These are phyloP conservation scores for Xestoiulus laeticollis DNA, from an alignment of 2,888 invertebrate species.

Conservation along the genomic window DNA sequence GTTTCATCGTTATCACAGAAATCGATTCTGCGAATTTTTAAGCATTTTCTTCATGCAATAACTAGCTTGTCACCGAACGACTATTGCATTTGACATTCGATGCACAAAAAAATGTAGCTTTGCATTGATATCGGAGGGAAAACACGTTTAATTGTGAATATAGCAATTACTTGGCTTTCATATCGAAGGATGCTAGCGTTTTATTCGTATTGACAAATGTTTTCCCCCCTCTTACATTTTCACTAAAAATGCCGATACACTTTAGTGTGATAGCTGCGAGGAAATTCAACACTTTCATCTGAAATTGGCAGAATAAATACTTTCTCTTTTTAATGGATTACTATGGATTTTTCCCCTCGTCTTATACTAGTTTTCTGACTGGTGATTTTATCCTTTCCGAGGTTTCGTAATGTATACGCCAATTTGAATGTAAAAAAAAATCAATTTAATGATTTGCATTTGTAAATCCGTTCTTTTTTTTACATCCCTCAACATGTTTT, in stretches of 20 bases:
- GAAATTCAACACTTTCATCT: constrained; percentile 12
- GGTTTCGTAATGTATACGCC: not conserved
- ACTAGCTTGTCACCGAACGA: not conserved
- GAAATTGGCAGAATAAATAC: constrained; percentile 29
- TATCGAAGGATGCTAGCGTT: not conserved
- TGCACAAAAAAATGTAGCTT: not conserved
- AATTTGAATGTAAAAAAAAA: not conserved
- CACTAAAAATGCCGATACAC: not conserved
- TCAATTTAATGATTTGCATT: constrained; percentile 28
- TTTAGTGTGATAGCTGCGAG: not conserved
- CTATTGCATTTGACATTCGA: not conserved
- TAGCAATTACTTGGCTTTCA: constrained; percentile 7
- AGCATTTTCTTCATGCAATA: not conserved
- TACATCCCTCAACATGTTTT: constrained; percentile 3
- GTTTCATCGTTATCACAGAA: not conserved
- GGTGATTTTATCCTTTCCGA: constrained; percentile 10
- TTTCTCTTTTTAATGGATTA: not conserved
- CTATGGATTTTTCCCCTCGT: not conserved
- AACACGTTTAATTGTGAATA: constrained; percentile 14
- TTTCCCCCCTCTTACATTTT: not conserved
- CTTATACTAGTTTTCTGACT: not conserved
- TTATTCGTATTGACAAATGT: constrained; percentile 7
- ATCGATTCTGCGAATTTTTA: not conserved
- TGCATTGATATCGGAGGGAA: not conserved
- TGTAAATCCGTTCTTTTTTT: constrained; percentile 31